These are phyloP conservation scores for Zaprionus kolodkinae DNA, from an alignment of 1,140 invertebrate genomes.

Conservation along the genomic window DNA sequence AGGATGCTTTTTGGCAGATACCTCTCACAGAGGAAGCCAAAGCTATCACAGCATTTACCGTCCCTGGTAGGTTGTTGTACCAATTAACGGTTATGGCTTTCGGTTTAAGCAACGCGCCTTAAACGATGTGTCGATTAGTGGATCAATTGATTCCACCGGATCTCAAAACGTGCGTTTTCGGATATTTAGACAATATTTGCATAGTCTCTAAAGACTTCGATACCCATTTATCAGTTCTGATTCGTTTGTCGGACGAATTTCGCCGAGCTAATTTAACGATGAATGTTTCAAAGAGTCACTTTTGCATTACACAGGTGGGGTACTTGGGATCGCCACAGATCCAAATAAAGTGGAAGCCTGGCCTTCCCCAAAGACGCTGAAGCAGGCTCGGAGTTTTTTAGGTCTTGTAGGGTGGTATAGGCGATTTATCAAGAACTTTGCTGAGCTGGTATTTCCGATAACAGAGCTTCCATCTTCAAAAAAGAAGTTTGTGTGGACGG, in stretches of 20 bases:
- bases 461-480: too few species aligned
- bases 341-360: too few species aligned
- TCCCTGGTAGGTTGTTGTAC: too few species aligned
- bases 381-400: too few species aligned
- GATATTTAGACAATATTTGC: not conserved
- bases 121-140: slow-evolving; percentile 1
- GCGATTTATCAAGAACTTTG: too few species aligned
- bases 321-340: not conserved
- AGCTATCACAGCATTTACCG: not conserved
- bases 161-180: not conserved
- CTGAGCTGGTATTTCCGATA: too few species aligned
- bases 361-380: too few species aligned
- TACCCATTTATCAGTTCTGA: not conserved
- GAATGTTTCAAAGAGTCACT: not conserved
- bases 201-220: not conserved
- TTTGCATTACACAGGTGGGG: not conserved
- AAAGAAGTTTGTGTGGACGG: too few species aligned
- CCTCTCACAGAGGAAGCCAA: not conserved
- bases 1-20: too few species aligned
- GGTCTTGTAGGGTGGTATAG: too few species aligned
- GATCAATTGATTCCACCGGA: not conserved
- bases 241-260: not conserved
- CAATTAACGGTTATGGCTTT: not conserved
- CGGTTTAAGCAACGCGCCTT: too few species aligned
- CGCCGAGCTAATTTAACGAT: not conserved